These are phyloP conservation scores for Falco punctatus DNA, from an alignment of 2,113 vertebrate species.

Conservation along the genomic window DNA sequence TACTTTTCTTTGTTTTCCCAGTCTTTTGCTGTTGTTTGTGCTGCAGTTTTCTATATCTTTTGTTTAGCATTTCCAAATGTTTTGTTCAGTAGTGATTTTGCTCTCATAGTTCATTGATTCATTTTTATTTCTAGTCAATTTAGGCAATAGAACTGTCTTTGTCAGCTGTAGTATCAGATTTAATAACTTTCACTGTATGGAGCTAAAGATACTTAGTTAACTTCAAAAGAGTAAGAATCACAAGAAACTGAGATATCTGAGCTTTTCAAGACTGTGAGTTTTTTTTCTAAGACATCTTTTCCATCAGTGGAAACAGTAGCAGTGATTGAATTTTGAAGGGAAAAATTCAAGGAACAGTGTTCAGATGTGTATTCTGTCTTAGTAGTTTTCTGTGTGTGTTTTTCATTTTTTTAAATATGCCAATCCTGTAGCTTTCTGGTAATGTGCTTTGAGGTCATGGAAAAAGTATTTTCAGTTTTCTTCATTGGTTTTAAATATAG, in stretches of 20 bases:
- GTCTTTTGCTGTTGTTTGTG: background rate
- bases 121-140: background rate
- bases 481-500: background rate
- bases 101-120: background rate
- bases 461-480: background rate
- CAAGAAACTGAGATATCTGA: background rate
- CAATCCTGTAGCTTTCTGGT: background rate
- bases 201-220: background rate
- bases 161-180: background rate
- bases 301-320: background rate
- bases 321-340: background rate
- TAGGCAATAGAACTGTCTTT: background rate
- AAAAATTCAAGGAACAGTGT: background rate
- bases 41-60: background rate
- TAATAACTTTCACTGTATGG: background rate
- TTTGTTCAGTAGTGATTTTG: background rate
- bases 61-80: background rate
- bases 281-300: background rate
- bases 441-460: background rate
- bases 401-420: background rate
- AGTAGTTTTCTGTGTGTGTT: background rate
- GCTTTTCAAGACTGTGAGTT: background rate
- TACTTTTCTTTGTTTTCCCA: background rate
- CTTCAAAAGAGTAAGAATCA: background rate
- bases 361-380: background rate